These are phyloP conservation scores for Cochlearius cochlearius DNA, from an alignment of 2,113 vertebrate species.

Conservation along the genomic window DNA sequence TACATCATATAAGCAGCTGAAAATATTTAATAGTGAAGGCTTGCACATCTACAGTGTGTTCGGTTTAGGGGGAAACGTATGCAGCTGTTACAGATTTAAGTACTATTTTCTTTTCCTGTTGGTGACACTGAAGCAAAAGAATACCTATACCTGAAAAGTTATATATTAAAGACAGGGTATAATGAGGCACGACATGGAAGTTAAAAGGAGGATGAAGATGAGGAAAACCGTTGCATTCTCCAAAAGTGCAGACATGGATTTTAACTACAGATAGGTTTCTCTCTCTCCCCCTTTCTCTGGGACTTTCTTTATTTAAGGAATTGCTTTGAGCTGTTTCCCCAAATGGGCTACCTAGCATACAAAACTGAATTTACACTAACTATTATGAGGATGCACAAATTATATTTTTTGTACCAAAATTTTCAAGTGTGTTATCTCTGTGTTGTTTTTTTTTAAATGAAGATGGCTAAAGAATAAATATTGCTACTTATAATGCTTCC, in stretches of 20 bases:
- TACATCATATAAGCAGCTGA: conserved; percentile 50
- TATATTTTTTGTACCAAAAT: neutral
- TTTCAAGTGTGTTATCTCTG: neutral
- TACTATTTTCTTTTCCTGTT: conserved; percentile 38
- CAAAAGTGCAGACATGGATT: neutral
- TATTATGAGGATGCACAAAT: neutral
- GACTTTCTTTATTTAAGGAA: neutral
- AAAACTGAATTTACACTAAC: neutral
- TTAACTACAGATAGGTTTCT: neutral
- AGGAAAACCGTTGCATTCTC: neutral
- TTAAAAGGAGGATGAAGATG: neutral
- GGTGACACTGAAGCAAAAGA: neutral
- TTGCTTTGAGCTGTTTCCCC: neutral
- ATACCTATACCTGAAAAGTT: neutral
- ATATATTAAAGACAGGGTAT: neutral
- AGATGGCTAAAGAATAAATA: neutral
- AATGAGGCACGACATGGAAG: neutral
- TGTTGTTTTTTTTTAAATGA: neutral
- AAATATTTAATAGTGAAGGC: conserved; percentile 49
- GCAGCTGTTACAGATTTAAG: conserved; percentile 48
- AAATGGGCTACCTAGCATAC: neutral
- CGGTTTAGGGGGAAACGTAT: neutral
- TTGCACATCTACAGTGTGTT: conserved; percentile 11
- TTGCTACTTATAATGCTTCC: neutral
- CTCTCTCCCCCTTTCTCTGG: neutral